These are phyloP conservation scores for Dastarcus helophoroides DNA, from an alignment of 2,888 invertebrate species.

Conservation along the genomic window DNA sequence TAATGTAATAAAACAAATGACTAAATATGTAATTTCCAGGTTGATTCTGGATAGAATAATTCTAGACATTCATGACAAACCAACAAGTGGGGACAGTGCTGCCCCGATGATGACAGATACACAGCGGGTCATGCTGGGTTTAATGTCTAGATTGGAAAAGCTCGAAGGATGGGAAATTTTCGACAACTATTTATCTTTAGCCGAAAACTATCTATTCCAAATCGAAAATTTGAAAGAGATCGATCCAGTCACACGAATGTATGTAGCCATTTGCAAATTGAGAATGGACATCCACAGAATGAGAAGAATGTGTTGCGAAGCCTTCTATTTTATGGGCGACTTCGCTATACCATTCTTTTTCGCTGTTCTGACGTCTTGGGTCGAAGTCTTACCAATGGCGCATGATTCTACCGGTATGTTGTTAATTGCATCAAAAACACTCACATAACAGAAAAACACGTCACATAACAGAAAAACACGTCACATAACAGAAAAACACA, in stretches of 20 bases:
- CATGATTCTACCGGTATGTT: conserved; percentile 21
- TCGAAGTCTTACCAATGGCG: conserved; percentile 36
- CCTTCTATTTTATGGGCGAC: conserved; percentile 35
- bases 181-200: conserved; percentile 18
- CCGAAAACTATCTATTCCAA: conserved; percentile 20
- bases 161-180: conserved; percentile 20
- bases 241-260: conserved; percentile 21
- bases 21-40: conserved; percentile 13
- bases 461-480: too few relatives aligned
- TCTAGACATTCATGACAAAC: conserved; percentile 20
- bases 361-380: conserved; percentile 36
- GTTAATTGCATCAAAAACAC: too few relatives aligned
- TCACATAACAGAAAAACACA: too few relatives aligned
- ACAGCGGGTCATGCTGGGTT: conserved; percentile 34
- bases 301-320: conserved; percentile 36
- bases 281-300: conserved; percentile 33
- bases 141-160: conserved; percentile 31
- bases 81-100: conserved; percentile 32
- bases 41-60: conserved; percentile 22
- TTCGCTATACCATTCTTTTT: conserved; percentile 32
- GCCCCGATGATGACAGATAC: conserved; percentile 38
- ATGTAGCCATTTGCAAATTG: conserved; percentile 26
- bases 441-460: too few relatives aligned
- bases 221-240: conserved; percentile 13
- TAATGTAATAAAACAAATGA: too few relatives aligned